Evolutionary conservation across 2,888 invertebrate genomes (phyloP).

Genomic region (Polymixis flavicincta): DNA sequence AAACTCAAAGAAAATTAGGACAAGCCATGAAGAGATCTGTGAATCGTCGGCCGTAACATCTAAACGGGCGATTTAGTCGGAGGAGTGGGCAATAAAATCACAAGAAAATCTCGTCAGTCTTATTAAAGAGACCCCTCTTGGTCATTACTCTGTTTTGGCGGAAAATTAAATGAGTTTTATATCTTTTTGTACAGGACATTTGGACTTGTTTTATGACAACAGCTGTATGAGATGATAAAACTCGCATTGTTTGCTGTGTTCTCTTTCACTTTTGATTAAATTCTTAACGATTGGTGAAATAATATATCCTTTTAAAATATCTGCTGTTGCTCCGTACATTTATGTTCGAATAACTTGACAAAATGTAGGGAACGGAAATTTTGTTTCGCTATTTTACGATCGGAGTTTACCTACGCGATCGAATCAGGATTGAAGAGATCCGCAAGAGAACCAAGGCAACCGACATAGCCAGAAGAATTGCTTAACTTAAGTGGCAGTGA

Average conservation of each 20-base stretch:
- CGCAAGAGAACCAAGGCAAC: too few species aligned
- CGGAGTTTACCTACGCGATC: too few species aligned
- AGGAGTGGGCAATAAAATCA: conserved; percentile 82
- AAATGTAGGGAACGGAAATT: too few species aligned
- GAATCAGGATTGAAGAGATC: too few species aligned
- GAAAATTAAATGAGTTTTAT: conserved; percentile 80
- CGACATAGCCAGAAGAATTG: too few species aligned
- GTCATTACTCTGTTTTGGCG: conserved; percentile 82
- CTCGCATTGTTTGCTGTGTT: conserved; percentile 31
- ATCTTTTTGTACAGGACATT: conserved; percentile 70
- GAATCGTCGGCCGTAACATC: conserved; percentile 81
- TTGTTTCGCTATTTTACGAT: too few species aligned
- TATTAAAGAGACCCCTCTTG: conserved; percentile 76
- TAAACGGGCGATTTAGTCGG: conserved; percentile 81
- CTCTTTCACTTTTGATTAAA: conserved; percentile 65
- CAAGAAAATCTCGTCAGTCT: conserved; percentile 80
- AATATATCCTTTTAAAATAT: background rate
- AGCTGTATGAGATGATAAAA: conserved; percentile 67
- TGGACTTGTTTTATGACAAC: conserved; percentile 68
- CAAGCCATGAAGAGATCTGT: conserved; percentile 78
- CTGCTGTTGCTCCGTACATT: too few species aligned
- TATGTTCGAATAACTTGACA: too few species aligned
- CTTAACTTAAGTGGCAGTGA: too few species aligned
- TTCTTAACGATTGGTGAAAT: conserved; percentile 31
- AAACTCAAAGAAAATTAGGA: conserved; percentile 79